Evolutionary conservation across 92 coral and sea anemone species (phyloP), one percentile per base, ranked within the genome.

Genomic region (Phymanthus crucifer): DNA sequence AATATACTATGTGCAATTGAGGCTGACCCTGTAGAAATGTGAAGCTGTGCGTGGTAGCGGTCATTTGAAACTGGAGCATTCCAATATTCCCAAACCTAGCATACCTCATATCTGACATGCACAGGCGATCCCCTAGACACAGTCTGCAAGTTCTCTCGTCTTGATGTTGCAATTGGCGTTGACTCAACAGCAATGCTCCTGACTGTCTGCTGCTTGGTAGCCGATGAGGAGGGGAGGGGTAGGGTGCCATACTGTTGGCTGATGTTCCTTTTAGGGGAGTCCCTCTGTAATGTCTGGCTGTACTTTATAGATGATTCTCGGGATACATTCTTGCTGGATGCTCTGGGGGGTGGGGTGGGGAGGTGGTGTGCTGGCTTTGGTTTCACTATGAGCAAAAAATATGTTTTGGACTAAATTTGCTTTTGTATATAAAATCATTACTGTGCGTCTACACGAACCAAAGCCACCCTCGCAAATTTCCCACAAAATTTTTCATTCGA

Each of bases 301-400:
- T 90, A 90, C 65, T 92, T 92, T 38, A 89, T 36, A 29, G 93
- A 89, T 45, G 93, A 76, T 46, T 92, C 97, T 68, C 90, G 88
- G 54, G 97, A 87, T 36, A 92, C 88, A 79, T 66, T 78, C 66
- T 79, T 86, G 83, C 97, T 90, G 18, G 97, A 93, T 32, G 84
- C 90, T 61, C 95, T 85, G 46, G 92, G 91, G 57, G 98, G 98
- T 66, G 97, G 97, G 48, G 97, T 79, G 13, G 98, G 98, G 50
- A 85, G 95, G 50, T 90, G 71, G 3, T 94, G 91, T 43, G 78
- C 81, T 58, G 79, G 85, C 77, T 88, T 95, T 4, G 89, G 83
- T 35, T 93, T 83, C 45, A 87, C 95, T 93, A 35, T 8, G 27
- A 37, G 33, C 38, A 77, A 18, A 76, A 1, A 61, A 26, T 10